These are phyloP conservation scores for Chrysomela aeneicollis DNA, from an alignment of 2,888 invertebrate genomes.

Conservation along the genomic window DNA sequence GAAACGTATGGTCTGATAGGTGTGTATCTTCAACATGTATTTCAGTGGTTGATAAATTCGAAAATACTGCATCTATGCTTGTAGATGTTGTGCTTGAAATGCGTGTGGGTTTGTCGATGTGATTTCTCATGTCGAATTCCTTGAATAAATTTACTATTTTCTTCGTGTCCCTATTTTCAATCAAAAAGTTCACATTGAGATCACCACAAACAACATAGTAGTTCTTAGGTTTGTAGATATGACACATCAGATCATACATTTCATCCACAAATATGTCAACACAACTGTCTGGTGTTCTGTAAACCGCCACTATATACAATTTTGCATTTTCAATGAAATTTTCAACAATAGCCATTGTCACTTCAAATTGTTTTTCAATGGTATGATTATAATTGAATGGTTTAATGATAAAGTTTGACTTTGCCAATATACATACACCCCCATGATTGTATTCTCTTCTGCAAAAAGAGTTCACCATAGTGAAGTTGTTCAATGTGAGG, in stretches of 20 bases:
- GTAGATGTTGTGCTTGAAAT: too few relatives aligned
- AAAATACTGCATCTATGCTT: too few relatives aligned
- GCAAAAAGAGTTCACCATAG: constrained; percentile 9
- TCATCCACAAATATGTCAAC: not conserved
- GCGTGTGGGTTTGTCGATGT: too few relatives aligned
- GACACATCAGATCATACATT: constrained; percentile 12
- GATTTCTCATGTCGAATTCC: not conserved
- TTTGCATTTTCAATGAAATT: constrained; percentile 12
- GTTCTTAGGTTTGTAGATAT: constrained; percentile 5
- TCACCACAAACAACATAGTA: constrained; percentile 11
- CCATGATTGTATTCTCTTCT: constrained; percentile 13
- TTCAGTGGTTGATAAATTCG: too few relatives aligned
- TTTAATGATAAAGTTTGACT: not conserved
- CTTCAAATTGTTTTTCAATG: constrained; percentile 11
- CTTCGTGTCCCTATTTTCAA: not conserved
- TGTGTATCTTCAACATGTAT: too few relatives aligned
- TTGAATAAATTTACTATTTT: not conserved
- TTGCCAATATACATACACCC: constrained; percentile 10
- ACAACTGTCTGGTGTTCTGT: constrained; percentile 3
- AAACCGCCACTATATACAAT: constrained; percentile 13
- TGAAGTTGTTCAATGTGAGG: constrained; percentile 7
- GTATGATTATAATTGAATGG: constrained; percentile 13
- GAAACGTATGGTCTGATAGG: constrained; percentile 12
- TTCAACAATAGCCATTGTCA: not conserved
- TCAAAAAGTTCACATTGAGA: constrained; percentile 11